phyloP scores from a whole-genome alignment of 2,888 invertebrate species.

The Rhyacophila evoluta region DNA sequence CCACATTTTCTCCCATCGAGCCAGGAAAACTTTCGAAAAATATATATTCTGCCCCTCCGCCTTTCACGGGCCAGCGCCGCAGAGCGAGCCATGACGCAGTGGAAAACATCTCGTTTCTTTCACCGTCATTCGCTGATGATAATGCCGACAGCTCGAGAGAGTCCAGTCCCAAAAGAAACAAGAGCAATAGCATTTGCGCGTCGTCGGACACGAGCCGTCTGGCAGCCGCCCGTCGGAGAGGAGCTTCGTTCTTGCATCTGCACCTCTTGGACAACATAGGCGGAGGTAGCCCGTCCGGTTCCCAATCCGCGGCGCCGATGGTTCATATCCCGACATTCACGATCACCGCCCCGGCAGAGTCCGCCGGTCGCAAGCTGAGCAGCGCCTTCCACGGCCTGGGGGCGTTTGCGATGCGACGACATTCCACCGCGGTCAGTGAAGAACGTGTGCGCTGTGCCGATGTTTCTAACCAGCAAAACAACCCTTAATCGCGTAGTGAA shows the following conservation, averaged over 20 bases:
- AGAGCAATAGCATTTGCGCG: constrained; percentile 64
- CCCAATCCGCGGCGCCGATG: constrained; percentile 68
- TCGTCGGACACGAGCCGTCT: constrained; percentile 61
- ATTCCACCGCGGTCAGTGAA: constrained; percentile 76
- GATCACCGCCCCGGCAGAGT: constrained; percentile 69
- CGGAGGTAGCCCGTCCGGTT: constrained; percentile 58
- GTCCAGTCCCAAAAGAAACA: constrained; percentile 61
- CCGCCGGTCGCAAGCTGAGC: constrained; percentile 66
- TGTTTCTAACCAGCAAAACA: constrained; percentile 24
- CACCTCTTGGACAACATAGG: constrained; percentile 65
- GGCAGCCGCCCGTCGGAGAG: constrained; percentile 61
- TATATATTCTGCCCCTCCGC: background rate
- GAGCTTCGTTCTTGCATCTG: constrained; percentile 74
- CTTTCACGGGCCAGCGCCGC: constrained; percentile 37
- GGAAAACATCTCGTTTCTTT: constrained; percentile 27
- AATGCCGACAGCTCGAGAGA: constrained; percentile 38
- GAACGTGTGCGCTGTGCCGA: constrained; percentile 49
- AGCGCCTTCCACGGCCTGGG: constrained; percentile 69
- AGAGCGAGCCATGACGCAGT: constrained; percentile 56
- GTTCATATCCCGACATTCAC: constrained; percentile 69
- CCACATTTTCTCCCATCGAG: background rate
- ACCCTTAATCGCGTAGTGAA: constrained; percentile 1
- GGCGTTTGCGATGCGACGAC: constrained; percentile 77
- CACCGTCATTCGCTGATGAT: background rate
- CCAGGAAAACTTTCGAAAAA: background rate